Base-by-base conservation (phyloP, 2,113 vertebrate genomes). In the Malaclemys terrapin region DNA sequence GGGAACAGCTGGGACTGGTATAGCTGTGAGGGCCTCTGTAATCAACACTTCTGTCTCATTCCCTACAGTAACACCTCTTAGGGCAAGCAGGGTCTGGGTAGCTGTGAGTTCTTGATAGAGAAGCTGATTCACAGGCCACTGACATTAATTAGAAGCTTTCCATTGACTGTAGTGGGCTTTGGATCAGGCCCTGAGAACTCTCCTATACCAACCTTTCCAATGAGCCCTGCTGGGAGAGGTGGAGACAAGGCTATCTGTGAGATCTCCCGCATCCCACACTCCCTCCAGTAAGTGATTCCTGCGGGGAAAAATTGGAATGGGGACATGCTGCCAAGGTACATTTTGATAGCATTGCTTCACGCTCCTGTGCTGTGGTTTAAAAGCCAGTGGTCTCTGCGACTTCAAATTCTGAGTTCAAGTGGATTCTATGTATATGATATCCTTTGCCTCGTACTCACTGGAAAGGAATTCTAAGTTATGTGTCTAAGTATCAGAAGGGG, bases 311-410 rank as follows among this genome's bases (percentile, higher is more conserved):
- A 29, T 29, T 78, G 45, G 12, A 94, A 89, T 19, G 87, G 87
- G 91, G 84, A 14, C 1, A 0, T 80, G 81, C 59, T 72, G 59
- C 49, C 65, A 76, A 86, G 81, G 91, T 93, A 57, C 80, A 27
- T 88, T 96, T 92, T 93, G 72, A 85, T 80, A 94, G 95, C 53
- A 20, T 24, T 38, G 53, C 49, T 45, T 93, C n/a, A 86, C 75
- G 50, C 85, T 35, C 25, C 6, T 42, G 10, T 78, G 3, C 19
- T 86, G 52, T 90, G 53, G 83, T 95, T 89, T 91, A 84, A 42
- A 86, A 84, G 80, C 84, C 62, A 22, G 31, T 38, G n/a, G 17
- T 72, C n/a, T 38, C 65, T 72, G 65, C 16, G 9, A 1, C 17
- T 56, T 96, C 72, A 53, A 91, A 49, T 38, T 83, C 10, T 49